Evolutionary conservation across 1,140 invertebrate genomes (phyloP), one percentile per base, ranked within the genome.

Genomic region (Calycopis cecrops): DNA sequence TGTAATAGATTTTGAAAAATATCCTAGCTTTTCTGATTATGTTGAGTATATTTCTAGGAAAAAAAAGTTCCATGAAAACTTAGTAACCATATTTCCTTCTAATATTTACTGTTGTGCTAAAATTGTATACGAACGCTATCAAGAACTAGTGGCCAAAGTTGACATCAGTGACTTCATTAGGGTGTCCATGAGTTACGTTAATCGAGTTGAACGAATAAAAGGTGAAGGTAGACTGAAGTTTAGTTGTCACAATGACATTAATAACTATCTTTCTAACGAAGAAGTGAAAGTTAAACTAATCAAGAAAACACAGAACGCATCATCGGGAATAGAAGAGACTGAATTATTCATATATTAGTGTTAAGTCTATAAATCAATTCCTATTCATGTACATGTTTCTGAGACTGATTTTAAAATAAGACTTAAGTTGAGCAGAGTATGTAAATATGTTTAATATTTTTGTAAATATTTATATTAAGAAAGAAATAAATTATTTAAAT

Each of bases 31-130:
- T 10, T 9, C 17, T 14, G 63, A 69, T 49, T 69, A 65, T 33
- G 34, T 58, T 7, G 67, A 62, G 9, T 69, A 63, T 58, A 52
- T 69, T 52, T 38, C 11, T 0, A 63, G 56, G 50, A 69, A 56
- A 28, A 66, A 66, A 48, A 62, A 62, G 38, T 63, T 54, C 18
- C 11, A 47, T 11, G 57, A 33, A 9, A 21, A 65, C 21, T 50
- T 56, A 11, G 59, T 65, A 3, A 65, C 57, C 3, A 68, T 68
- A 59, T 68, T 64, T 42, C 62, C 59, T 12, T 6, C 52, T 0
- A 60, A 55, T 54, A 48, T 63, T 52, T 47, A 57, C 9, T 14
- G 16, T 0, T 14, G 4, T n/a, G 21, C 38, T 14, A 40, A 59
- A 54, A 9, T 21, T 4, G 56, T 63, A n/a, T 59, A 52, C 48